Base-by-base conservation (phyloP, 2,797 vertebrate species). In the Sternarchorhynchus goeldii region DNA sequence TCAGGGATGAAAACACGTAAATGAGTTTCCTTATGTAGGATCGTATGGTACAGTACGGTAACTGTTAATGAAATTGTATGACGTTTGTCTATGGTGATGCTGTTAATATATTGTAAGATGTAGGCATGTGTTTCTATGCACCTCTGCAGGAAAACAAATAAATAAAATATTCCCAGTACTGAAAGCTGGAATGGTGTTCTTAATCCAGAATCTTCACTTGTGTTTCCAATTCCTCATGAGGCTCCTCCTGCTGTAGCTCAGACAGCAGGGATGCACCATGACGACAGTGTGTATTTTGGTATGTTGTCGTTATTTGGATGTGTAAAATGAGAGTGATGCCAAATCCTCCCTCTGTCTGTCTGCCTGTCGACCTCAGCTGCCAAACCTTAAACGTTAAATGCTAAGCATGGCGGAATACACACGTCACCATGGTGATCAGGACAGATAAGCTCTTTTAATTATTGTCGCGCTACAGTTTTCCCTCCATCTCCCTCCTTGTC, bases 371-470 rank as follows among this genome's bases (percentile, higher is more conserved):
- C 65, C 55, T 71, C 73, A 86, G 89, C 86, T 36, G 14, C 69
- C 75, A 25, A 41, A 64, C 25, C 25, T 25, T 25, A 25, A 67
- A 72, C 45, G 55, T 64, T 25, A 70, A 75, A 5, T 55, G 57
- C 70, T 66, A 64, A 81, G 74, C 12, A 41, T 63, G 66, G 69
- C 85, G 85, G 83, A 87, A 86, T 83, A 85, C 87, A 85, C 80
- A 88, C 80, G 79, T 94, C 90, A 89, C 91, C 91, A 92, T 92
- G 90, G 92, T 87, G 91, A 93, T 91, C 83, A 84, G 81, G 78
- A 86, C 87, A 84, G 88, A 91, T 88, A 88, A 87, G 89, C 87
- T 84, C 88, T 78, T 74, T 87, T 91, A 90, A 91, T 91, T 90
- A 88, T 81, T 85, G 87, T 87, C 87, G 72, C 41, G 82, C 87